phyloP scores from a whole-genome alignment of 2,113 vertebrate species.

The Thunnus thynnus region DNA sequence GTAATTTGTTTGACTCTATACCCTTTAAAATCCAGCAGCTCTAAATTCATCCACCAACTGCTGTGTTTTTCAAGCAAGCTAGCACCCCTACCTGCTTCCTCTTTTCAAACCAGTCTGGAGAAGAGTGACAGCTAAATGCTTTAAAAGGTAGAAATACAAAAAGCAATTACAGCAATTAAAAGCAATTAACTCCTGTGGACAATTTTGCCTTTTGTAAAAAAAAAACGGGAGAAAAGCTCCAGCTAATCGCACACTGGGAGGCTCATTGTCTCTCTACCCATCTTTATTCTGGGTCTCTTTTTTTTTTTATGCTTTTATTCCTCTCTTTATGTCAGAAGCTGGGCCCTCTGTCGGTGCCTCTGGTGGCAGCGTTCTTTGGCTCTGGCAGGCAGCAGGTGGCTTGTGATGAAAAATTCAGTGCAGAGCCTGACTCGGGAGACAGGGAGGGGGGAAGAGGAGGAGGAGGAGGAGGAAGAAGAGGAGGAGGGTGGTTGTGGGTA shows the following conservation, averaged over 20 bases:
- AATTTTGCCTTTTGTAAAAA: constrained; percentile 64
- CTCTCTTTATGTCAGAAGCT: constrained; percentile 58
- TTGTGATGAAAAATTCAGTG: constrained; percentile 82
- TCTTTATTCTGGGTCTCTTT: constrained; percentile 37
- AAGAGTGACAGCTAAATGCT: constrained; percentile 42
- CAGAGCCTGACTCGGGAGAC: constrained; percentile 60
- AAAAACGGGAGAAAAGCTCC: constrained; percentile 38
- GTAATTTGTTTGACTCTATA: background rate
- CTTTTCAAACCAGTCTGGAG: constrained; percentile 21
- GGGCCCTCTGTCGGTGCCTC: constrained; percentile 63
- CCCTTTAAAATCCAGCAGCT: background rate
- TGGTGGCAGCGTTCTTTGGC: constrained; percentile 68
- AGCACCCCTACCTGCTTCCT: constrained; percentile 7
- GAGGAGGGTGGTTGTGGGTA: constrained; percentile 10
- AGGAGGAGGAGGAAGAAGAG: constrained; percentile 40
- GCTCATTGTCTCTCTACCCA: constrained; percentile 48
- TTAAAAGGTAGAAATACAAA: constrained; percentile 43
- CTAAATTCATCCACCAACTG: constrained; percentile 17
- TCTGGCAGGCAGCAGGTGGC: constrained; percentile 80
- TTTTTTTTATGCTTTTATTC: constrained; percentile 36
- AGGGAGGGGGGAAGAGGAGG: background rate
- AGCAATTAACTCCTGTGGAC: constrained; percentile 64
- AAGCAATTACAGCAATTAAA: constrained; percentile 63
- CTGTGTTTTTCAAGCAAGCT: background rate
- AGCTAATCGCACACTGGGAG: constrained; percentile 52